These are phyloP conservation scores for Macquaria ambigua DNA, from an alignment of 2,113 vertebrate genomes.

Conservation along the genomic window DNA sequence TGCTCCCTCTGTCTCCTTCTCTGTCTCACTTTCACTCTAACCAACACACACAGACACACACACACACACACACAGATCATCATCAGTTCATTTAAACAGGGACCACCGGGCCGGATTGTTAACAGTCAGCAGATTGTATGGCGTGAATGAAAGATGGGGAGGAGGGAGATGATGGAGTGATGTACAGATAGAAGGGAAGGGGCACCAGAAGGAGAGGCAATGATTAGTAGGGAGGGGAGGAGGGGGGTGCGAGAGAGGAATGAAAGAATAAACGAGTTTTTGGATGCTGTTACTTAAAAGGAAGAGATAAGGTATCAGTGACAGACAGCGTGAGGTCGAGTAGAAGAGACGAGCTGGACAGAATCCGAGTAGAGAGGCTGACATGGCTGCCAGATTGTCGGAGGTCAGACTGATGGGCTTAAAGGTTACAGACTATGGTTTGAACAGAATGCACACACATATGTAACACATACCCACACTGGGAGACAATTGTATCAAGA, in stretches of 20 bases:
- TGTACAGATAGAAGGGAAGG: constrained; percentile 52
- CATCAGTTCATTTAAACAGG: constrained; percentile 41
- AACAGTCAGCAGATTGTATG: constrained; percentile 71
- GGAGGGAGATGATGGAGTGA: constrained; percentile 59
- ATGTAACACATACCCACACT: constrained; percentile 39
- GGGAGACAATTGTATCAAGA: constrained; percentile 32
- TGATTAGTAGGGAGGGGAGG: constrained; percentile 43
- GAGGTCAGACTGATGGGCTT: constrained; percentile 59
- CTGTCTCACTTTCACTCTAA: constrained; percentile 14
- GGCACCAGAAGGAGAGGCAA: constrained; percentile 68
- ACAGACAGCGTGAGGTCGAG: constrained; percentile 61
- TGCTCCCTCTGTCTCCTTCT: neutral
- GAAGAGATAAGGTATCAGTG: constrained; percentile 66
- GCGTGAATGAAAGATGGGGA: constrained; percentile 33
- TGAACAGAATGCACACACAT: constrained; percentile 35
- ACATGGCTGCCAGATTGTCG: constrained; percentile 62
- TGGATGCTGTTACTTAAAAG: constrained; percentile 71
- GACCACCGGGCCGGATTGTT: constrained; percentile 58
- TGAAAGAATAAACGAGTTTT: constrained; percentile 57
- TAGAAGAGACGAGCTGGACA: constrained; percentile 35
- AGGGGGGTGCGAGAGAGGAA: constrained; percentile 15
- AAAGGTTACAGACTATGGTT: constrained; percentile 47
- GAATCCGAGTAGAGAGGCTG: constrained; percentile 37
- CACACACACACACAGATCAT: constrained; percentile 15
- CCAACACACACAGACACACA: constrained; percentile 4